phyloP scores from a whole-genome alignment of 2,113 vertebrate species.

The Thinocorus orbignyianus region DNA sequence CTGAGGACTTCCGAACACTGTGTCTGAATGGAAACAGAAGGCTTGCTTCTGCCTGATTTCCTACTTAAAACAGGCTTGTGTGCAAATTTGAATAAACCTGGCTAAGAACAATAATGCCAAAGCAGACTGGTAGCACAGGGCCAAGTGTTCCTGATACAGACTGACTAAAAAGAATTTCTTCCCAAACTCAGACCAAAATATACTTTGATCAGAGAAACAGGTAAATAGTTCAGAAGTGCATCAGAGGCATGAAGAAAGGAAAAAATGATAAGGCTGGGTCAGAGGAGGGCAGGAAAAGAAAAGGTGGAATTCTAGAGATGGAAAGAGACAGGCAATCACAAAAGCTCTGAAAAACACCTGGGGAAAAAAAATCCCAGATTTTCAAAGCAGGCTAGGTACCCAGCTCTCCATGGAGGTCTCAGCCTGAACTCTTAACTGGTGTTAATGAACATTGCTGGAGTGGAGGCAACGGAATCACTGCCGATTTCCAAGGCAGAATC shows the following conservation, averaged over 20 bases:
- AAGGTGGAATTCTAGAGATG: background rate
- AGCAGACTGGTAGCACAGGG: background rate
- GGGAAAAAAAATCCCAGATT: background rate
- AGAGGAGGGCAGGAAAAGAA: background rate
- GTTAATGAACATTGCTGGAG: background rate
- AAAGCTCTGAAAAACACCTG: background rate
- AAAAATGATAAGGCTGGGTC: background rate
- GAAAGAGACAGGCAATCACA: background rate
- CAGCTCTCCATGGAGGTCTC: background rate
- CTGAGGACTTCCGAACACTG: background rate
- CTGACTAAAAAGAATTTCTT: background rate
- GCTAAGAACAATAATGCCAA: background rate
- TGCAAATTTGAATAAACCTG: background rate
- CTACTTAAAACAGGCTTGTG: background rate
- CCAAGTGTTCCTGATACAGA: background rate
- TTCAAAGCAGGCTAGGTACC: background rate
- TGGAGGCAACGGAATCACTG: background rate
- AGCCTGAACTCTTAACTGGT: background rate
- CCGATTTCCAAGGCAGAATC: background rate
- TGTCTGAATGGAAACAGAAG: background rate
- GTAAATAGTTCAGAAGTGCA: background rate
- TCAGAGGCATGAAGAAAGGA: background rate
- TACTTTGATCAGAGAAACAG: background rate
- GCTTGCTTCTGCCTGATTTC: conserved; percentile 24
- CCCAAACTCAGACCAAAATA: background rate